phyloP scores from a whole-genome alignment of 1,140 invertebrate genomes.

The Scylla paramamosain region DNA sequence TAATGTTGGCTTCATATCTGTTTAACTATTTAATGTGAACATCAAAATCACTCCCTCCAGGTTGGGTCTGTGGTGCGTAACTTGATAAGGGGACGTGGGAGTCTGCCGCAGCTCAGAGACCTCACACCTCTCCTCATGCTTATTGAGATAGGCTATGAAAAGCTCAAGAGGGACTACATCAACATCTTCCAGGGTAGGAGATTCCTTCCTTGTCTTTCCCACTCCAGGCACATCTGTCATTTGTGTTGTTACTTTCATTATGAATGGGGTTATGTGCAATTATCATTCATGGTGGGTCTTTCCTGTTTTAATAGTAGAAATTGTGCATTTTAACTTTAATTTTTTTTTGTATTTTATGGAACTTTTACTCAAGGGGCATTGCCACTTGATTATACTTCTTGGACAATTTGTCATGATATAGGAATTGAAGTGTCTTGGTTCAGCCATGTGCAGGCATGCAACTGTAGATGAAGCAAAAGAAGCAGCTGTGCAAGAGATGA shows the following conservation, averaged over 20 bases:
- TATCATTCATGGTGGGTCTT: too few relatives aligned
- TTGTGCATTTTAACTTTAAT: background rate
- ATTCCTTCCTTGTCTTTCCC: background rate
- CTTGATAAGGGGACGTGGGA: conserved; percentile 57
- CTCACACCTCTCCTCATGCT: conserved; percentile 71
- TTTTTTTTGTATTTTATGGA: too few relatives aligned
- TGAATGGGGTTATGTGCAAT: background rate
- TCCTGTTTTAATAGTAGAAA: background rate
- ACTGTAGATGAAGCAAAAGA: too few relatives aligned
- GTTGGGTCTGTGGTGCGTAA: conserved; percentile 50
- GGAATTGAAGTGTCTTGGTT: too few relatives aligned
- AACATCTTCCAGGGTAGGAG: conserved; percentile 71
- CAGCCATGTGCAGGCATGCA: too few relatives aligned
- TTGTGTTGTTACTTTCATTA: background rate
- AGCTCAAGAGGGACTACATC: conserved; percentile 75
- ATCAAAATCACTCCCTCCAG: background rate
- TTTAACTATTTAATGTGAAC: background rate
- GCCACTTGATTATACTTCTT: too few relatives aligned
- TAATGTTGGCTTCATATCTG: too few relatives aligned
- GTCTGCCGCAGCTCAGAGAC: conserved; percentile 53
- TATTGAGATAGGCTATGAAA: conserved; percentile 77
- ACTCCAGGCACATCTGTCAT: background rate
- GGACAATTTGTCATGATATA: too few relatives aligned
- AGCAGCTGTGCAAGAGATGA: too few relatives aligned
- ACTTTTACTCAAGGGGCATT: too few relatives aligned